Percentiles rank a stretch among this genome's conserved stretches.
These are phyloP conservation scores for Eucidaris tribuloides DNA, from an alignment of 35 echinoderm and acorn worm genomes.

Conservation along the genomic window DNA sequence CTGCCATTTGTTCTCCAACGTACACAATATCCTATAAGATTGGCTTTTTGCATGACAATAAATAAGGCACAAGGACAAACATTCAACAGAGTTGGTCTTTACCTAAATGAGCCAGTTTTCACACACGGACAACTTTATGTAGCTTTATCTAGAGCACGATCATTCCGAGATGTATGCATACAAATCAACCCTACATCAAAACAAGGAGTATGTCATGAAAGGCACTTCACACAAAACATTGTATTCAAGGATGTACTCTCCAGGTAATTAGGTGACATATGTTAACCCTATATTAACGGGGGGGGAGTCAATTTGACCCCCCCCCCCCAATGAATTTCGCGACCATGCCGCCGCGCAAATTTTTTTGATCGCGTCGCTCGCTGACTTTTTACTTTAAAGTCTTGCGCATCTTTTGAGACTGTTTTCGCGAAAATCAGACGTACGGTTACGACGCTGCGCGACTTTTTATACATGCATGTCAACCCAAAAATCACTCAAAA, in stretches of 20 bases:
- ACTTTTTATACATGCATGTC: no score
- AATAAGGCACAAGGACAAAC: conserved; percentile 60
- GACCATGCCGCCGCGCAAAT: no score
- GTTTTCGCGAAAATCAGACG: no score
- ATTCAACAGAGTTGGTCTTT: conserved; percentile 14
- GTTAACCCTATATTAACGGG: no score
- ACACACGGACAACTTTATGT: conserved; percentile 54
- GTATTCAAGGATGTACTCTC: neutral
- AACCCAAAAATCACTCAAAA: no score
- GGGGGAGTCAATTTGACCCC: no score
- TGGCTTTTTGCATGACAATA: conserved; percentile 28
- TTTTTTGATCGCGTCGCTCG: no score
- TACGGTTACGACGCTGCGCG: no score
- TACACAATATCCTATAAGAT: conserved; percentile 29
- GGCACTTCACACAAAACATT: neutral
- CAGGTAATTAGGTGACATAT: no score
- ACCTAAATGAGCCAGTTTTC: conserved; percentile 19
- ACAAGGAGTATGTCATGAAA: neutral
- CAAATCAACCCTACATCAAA: neutral
- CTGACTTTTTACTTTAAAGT: no score
- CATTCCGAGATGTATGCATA: neutral
- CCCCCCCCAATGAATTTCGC: no score
- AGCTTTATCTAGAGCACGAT: conserved; percentile 35
- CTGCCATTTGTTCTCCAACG: conserved; percentile 25
- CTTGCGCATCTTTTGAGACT: no score